Evolutionary conservation across 2,797 vertebrate genomes (phyloP), one percentile per base, ranked within the genome.

Genomic region (Merluccius polli): DNA sequence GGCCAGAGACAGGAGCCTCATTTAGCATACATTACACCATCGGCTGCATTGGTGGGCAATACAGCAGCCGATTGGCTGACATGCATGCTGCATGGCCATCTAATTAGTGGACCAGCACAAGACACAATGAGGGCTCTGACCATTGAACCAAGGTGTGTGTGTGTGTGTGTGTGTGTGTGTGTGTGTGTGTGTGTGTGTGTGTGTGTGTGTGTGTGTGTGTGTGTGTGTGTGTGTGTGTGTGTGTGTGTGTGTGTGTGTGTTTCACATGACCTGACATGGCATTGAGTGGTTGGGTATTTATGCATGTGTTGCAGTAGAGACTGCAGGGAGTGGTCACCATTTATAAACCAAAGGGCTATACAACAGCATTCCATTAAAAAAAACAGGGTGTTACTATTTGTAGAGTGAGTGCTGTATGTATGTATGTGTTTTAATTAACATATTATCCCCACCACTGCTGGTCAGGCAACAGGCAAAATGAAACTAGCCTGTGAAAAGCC

Each of bases 251-350:
- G 71, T 30, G 24, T 70, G 41, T 35, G 70, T 77, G 69, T 41
- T 71, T 84, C 79, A 71, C 27, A 65, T 79, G 68, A 73, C 72
- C 84, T 77, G 79, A 87, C 78, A 73, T 74, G 24, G 63, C 80
- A 86, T 83, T 85, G 79, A 90, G 82, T 77, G 80, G 74, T 81
- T 72, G 77, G 78, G 84, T 78, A 78, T 76, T 79, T 79, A 70
- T 70, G 76, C 78, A 71, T 75, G 80, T 78, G 67, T 69, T 82
- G 79, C 74, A 75, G 76, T 70, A 72, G 78, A 77, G 35, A 71
- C 75, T 78, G 70, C 73, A 85, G 72, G 59, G 79, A 73, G 80
- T 74, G 78, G 77, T 85, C 74, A 73, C 69, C 36, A 27, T 67
- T 30, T 31, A 68, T 29, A 1, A 68, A 65, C 73, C 44, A 32